A percentile compares a stretch with the other conserved stretches of the same genome.
These are phyloP conservation scores for Tupaia tana DNA, from an alignment of 2,113 vertebrate species.

Conservation along the genomic window DNA sequence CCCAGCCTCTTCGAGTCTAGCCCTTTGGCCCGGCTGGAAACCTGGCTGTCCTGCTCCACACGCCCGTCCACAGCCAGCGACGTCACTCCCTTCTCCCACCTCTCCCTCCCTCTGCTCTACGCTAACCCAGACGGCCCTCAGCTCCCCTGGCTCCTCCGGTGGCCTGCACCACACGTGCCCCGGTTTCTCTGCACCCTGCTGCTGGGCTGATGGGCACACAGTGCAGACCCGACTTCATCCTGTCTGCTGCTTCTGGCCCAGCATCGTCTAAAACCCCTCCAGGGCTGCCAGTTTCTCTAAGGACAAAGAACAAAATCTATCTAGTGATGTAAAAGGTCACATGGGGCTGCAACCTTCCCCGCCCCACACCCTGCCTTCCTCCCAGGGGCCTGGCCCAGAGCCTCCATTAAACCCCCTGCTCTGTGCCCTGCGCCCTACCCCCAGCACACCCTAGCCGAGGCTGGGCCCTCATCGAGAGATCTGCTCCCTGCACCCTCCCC, in stretches of 20 bases:
- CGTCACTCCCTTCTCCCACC: neutral
- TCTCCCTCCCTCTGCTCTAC: neutral
- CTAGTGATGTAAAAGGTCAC: neutral
- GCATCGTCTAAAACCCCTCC: neutral
- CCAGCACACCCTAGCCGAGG: neutral
- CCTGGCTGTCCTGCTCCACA: neutral
- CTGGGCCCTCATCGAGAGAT: neutral
- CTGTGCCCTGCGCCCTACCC: fast-evolving
- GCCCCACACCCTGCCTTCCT: neutral
- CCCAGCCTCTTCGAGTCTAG: neutral
- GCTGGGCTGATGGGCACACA: neutral
- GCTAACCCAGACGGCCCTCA: neutral
- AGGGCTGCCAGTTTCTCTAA: neutral
- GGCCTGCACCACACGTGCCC: neutral
- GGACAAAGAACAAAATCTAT: neutral
- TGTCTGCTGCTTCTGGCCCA: neutral
- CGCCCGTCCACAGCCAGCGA: neutral
- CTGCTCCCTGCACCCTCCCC: neutral
- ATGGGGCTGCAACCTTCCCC: neutral
- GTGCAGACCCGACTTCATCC: neutral
- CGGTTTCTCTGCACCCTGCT: neutral
- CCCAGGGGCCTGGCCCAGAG: neutral
- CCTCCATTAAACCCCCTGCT: neutral
- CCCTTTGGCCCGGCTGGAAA: neutral
- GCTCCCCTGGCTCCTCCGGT: neutral